These are phyloP conservation scores for Epinotia nisella DNA, from an alignment of 2,888 invertebrate genomes.

Conservation along the genomic window DNA sequence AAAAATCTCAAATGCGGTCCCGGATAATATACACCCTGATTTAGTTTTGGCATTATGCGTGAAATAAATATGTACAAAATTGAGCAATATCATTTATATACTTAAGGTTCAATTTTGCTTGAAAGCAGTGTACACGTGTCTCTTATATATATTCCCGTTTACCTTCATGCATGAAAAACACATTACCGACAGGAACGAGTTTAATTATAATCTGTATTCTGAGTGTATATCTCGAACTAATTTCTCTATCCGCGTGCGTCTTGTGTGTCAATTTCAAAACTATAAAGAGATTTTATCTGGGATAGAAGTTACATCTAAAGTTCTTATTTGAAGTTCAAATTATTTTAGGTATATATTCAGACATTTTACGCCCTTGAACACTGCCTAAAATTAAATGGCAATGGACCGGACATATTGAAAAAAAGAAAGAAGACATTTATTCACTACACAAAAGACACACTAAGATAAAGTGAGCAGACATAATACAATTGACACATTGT, in stretches of 20 bases:
- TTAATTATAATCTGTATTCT: slow-evolving; percentile 18
- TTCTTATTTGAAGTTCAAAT: too few relatives aligned
- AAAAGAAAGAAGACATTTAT: too few relatives aligned
- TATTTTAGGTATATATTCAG: too few relatives aligned
- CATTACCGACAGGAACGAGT: slow-evolving; percentile 9
- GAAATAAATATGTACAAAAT: slow-evolving; percentile 8
- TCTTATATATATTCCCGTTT: slow-evolving; percentile 13
- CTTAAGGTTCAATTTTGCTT: background rate
- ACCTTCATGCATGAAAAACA: slow-evolving; percentile 21
- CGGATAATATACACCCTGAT: background rate
- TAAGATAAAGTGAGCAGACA: too few relatives aligned
- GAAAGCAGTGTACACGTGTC: slow-evolving; percentile 1
- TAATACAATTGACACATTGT: too few relatives aligned
- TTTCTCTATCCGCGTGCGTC: background rate
- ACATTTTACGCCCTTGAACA: too few relatives aligned
- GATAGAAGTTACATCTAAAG: too few relatives aligned
- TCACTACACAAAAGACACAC: too few relatives aligned
- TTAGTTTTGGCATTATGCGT: background rate
- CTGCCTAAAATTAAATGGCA: too few relatives aligned
- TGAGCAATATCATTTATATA: background rate
- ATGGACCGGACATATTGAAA: too few relatives aligned
- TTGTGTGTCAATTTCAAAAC: too few relatives aligned
- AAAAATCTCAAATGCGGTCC: background rate
- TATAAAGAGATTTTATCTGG: too few relatives aligned
- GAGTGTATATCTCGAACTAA: background rate